Base-by-base conservation (phyloP, 2,888 invertebrate genomes). In the Digitonthophagus gazella region DNA sequence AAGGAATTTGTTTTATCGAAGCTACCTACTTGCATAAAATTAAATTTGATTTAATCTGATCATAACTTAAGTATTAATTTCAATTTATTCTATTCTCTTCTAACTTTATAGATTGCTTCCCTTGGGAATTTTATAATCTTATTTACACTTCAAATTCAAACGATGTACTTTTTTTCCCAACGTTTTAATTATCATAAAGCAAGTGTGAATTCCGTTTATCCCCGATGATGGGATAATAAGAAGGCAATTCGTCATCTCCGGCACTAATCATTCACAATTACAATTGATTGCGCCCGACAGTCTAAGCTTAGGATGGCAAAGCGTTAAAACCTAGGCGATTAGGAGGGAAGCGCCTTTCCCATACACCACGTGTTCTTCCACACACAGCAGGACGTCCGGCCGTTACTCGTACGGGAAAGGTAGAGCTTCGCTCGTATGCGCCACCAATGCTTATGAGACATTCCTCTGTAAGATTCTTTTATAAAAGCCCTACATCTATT, bases 321-420 rank as follows among this genome's bases (percentile, higher is more conserved):
- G 61, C 57, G 57, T 57, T 76, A 76, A 76, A 74, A 61, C 74
- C 74, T 72, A 71, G 69, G 68, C 74, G 76, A 78, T 77, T 76
- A 76, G 75, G 74, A 76, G 76, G 78, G 76, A 76, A 75, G 75
- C 73, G 74, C 72, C 72, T 75, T 78, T 77, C 78, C 77, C 78
- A 78, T 76, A 76, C 74, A 74, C 74, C 73, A 76, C 74, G 75
- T 74, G 76, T 76, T 75, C 74, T 74, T 71, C 75, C 72, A 73
- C 70, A 69, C 76, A 15, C 77, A 68, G 74, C 77, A 73, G 77
- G 77, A 73, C 71, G 74, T 72, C 71, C 72, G 72, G 75, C 77
- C 77, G 77, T 76, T 77, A 76, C 75, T 75, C 75, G 73, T 64
- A 66, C n/a, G n/a, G 22, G 16, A 71, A 75, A 44, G 8, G 28